A percentile compares a stretch with the other conserved stretches of the same genome.
Conservation (phyloP, 2,113 vertebrate genomes). For the Hoplias malabaricus region DNA sequence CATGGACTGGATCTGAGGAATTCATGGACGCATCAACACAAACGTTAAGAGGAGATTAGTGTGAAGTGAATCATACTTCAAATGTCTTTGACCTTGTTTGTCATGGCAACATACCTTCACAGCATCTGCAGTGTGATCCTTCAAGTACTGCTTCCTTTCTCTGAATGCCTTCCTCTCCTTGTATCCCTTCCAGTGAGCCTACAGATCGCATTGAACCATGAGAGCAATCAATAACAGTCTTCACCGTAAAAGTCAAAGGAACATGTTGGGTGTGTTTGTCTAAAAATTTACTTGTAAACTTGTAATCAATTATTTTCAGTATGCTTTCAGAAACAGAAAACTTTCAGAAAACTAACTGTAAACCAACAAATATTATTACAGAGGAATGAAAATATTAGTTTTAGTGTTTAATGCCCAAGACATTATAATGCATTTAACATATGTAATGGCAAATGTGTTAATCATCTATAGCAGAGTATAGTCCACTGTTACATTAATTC, state of each 20-base stretch:
- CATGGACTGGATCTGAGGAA: slow-evolving; percentile 87
- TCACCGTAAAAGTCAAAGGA: neutral
- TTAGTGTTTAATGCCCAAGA: too few species aligned
- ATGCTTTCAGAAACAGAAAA: too few species aligned
- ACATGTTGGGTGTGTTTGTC: neutral
- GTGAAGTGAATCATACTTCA: neutral
- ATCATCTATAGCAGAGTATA: too few species aligned
- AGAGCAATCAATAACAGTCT: neutral
- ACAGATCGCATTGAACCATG: slow-evolving; percentile 37
- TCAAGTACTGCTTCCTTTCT: slow-evolving; percentile 80
- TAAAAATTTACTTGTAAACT: too few species aligned
- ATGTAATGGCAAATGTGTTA: neutral
- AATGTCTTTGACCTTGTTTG: neutral
- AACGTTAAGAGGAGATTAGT: neutral
- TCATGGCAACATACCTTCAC: slow-evolving; percentile 80
- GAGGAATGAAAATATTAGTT: too few species aligned
- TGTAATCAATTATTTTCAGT: too few species aligned
- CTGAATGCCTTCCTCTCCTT: slow-evolving; percentile 88
- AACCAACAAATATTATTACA: too few species aligned
- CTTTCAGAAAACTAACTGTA: too few species aligned
- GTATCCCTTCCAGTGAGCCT: slow-evolving; percentile 94
- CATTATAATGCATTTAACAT: too few species aligned
- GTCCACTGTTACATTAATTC: too few species aligned
- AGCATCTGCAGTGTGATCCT: slow-evolving; percentile 81
- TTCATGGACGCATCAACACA: neutral